These are phyloP conservation scores for Mythimna albipuncta DNA, from an alignment of 2,888 invertebrate species.

Conservation along the genomic window DNA sequence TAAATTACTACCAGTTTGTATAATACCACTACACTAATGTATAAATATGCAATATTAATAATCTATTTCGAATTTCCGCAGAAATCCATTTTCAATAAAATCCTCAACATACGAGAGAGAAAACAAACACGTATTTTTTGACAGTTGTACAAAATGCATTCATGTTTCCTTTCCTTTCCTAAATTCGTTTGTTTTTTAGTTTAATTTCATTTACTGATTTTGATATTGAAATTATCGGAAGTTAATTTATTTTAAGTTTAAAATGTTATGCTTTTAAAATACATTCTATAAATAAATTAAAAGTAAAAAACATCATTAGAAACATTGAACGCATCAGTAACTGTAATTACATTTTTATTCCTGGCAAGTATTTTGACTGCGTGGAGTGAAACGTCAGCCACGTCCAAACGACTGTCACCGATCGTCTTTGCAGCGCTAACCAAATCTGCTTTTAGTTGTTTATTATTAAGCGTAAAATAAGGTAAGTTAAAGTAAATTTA, in stretches of 20 bases:
- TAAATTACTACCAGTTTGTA: conserved; percentile 65
- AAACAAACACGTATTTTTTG: conserved; percentile 78
- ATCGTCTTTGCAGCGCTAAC: conserved; percentile 58
- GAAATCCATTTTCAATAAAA: conserved; percentile 69
- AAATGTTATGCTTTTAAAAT: background rate
- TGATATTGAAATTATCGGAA: background rate
- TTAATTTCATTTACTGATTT: background rate
- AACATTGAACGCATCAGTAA: conserved; percentile 32
- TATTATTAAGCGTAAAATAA: conserved; percentile 65
- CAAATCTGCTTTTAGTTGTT: conserved; percentile 61
- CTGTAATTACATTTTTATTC: conserved; percentile 40
- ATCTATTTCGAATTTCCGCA: conserved; percentile 62
- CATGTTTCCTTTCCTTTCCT: background rate
- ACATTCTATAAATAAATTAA: background rate
- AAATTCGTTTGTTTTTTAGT: background rate
- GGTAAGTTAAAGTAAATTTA: conserved; percentile 62
- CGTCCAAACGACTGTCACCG: conserved; percentile 82
- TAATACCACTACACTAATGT: conserved; percentile 55
- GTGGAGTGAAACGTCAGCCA: conserved; percentile 91
- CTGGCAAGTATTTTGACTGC: conserved; percentile 83
- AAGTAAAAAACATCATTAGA: background rate
- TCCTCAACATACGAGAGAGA: conserved; percentile 66
- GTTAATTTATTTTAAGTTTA: background rate
- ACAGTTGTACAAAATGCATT: conserved; percentile 60
- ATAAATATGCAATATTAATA: conserved; percentile 39